Base-by-base conservation (phyloP, 1,140 invertebrate species). In the Trissolcus basalis region DNA sequence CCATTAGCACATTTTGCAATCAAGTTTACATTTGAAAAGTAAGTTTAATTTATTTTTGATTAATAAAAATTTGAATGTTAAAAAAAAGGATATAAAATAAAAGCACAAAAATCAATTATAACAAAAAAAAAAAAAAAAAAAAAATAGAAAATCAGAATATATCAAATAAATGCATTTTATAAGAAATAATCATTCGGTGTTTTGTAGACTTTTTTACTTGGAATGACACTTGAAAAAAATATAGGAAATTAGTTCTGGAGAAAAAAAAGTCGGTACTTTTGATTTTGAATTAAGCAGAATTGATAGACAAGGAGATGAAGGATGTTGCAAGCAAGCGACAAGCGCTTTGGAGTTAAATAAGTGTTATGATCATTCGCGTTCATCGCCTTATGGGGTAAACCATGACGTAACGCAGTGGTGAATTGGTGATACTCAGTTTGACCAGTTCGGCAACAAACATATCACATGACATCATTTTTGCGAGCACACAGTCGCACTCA, bases 341-440 rank as follows among this genome's bases (percentile, higher is more conserved):
- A 47, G 15, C 36, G 39, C 27, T 53, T 44, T 36, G 54, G 49
- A 47, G 55, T 43, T 48, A n/a, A 49, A 60, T 60, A 70, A 70
- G 35, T 70, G 58, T 70, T 70, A 70, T 70, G 56, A 70, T 61
- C 56, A 47, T 70, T 69, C 56, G 49, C 51, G 58, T 70, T 47
- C 67, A 70, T 70, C 67, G 67, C 67, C 67, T 70, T 70, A 70
- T 70, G 67, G 67, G 67, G 67, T 61, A 70, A 70, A 56, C 56
- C 50, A 61, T 70, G 67, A 69, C 65, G 65, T 56, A 36, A 43
- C 65, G 65, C 65, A 36, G 49, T 53, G 55, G 56, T 59, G 58
- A 43, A 27, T 27, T 27, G 19, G 19, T 70, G 55, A 56, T 43
- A 58, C 58, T 70, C 56, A 70, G 56, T 70, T 48, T n/a, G 56